Base-by-base conservation (phyloP, 2,113 vertebrate species). In the Oreotrochilus melanogaster region DNA sequence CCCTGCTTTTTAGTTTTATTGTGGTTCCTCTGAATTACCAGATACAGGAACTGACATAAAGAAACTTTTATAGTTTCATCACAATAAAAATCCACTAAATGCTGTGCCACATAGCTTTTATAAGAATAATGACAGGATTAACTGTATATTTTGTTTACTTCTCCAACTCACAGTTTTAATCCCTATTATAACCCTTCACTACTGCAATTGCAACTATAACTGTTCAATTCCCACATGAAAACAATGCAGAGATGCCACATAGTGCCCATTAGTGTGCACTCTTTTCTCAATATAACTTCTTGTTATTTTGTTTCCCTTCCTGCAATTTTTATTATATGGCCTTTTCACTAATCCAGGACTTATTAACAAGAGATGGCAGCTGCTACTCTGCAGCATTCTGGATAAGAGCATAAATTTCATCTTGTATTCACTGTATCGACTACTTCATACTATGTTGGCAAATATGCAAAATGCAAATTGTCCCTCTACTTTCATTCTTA, bases 331-430 rank as follows among this genome's bases (percentile, higher is more conserved):
- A 70, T 47, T 88, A 47, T 1, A 0, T 37, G 70, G 76, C 70
- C 73, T 91, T 95, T 95, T 57, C 62, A 25, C 58, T 87, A 89
- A 85, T 72, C 70, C 50, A 37, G 50, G 57, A 30, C 50, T 91
- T 87, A 70, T 43, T 51, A 71, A 48, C 18, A 54, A 50, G 57
- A 84, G 50, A 54, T 65, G 45, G 58, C 53, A 93, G 73, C 23
- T 65, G 30, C 30, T 87, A 7, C 25, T 85, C 54, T 74, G 56
- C 86, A 75, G 42, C 1, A 1, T 60, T 80, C 80, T 33, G 31
- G 33, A 58, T 45, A 50, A 54, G 24, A 86, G 57, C 31, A 67
- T 31, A 33, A 27, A 70, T 78, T 78, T 31, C 18, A 65, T 66
- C 53, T 75, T 30, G 11, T 14, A 72, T 15, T 43, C 14, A 42